Evolutionary conservation across 2,113 vertebrate genomes (phyloP).

Genomic region (Tragulus kanchil): DNA sequence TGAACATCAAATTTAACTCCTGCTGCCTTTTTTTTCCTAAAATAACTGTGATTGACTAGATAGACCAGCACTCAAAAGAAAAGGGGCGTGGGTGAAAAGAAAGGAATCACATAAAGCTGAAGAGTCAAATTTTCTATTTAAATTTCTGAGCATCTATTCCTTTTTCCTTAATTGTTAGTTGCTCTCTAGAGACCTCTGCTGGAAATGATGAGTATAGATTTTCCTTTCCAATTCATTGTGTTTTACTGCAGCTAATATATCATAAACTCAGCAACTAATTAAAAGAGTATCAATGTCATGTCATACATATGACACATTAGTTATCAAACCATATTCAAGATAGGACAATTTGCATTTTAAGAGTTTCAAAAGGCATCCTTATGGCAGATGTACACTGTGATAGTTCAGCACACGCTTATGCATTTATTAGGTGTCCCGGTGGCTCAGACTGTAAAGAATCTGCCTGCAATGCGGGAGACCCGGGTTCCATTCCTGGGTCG

Average conservation of each 20-base stretch:
- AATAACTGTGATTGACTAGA: slow-evolving; percentile 39
- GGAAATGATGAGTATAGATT: slow-evolving; percentile 48
- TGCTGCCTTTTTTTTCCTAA: too few species aligned
- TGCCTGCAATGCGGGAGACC: not conserved
- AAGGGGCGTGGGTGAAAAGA: slow-evolving; percentile 79
- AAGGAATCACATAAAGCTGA: slow-evolving; percentile 52
- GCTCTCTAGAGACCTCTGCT: slow-evolving; percentile 71
- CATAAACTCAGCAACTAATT: slow-evolving; percentile 44
- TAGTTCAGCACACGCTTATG: not conserved
- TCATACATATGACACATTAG: slow-evolving; percentile 18
- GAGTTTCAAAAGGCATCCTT: slow-evolving; percentile 27
- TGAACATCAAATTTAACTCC: slow-evolving; percentile 82
- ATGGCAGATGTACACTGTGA: not conserved
- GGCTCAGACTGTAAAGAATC: not conserved
- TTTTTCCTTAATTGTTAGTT: slow-evolving; percentile 70
- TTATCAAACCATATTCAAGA: not conserved
- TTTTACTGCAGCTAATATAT: slow-evolving; percentile 8
- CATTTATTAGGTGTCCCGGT: not conserved
- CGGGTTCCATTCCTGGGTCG: not conserved
- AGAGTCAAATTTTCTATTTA: slow-evolving; percentile 67
- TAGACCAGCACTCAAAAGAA: slow-evolving; percentile 68
- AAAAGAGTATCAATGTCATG: slow-evolving; percentile 51
- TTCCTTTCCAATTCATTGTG: slow-evolving; percentile 39
- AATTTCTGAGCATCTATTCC: slow-evolving; percentile 61
- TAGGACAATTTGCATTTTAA: not conserved